Evolutionary conservation across 2,888 invertebrate genomes (phyloP).

Genomic region (Heliconius charithonia): DNA sequence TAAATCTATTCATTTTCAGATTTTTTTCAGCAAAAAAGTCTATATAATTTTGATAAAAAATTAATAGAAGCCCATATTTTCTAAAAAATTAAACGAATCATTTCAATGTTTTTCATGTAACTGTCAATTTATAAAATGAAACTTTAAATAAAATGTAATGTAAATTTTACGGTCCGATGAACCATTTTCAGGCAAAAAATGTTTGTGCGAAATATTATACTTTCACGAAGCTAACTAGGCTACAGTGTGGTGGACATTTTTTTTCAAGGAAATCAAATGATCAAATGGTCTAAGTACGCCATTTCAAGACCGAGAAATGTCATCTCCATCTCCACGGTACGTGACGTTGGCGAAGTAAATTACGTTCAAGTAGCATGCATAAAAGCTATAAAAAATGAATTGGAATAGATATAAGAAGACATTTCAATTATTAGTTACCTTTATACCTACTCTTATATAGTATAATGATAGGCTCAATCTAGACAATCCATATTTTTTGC

Average conservation of each 20-base stretch:
- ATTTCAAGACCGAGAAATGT: slow-evolving; percentile 12
- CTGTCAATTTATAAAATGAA: slow-evolving; percentile 17
- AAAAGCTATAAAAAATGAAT: slow-evolving; percentile 6
- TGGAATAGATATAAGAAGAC: slow-evolving; percentile 11
- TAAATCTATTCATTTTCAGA: neutral
- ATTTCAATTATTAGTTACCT: neutral
- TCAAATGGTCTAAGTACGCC: neutral
- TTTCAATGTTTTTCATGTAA: slow-evolving; percentile 23
- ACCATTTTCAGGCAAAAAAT: slow-evolving; percentile 32
- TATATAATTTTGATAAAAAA: slow-evolving; percentile 22
- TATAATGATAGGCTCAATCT: neutral
- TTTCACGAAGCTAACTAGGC: slow-evolving; percentile 41
- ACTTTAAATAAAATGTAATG: slow-evolving; percentile 32
- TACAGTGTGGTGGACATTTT: neutral
- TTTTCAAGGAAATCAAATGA: slow-evolving; percentile 7
- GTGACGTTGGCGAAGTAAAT: slow-evolving; percentile 24
- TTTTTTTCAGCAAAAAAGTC: slow-evolving; percentile 23
- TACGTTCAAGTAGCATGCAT: slow-evolving; percentile 4
- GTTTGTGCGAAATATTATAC: slow-evolving; percentile 31
- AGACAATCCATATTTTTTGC: neutral
- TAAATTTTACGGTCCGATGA: slow-evolving; percentile 40
- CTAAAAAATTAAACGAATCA: slow-evolving; percentile 13
- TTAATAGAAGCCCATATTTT: slow-evolving; percentile 21
- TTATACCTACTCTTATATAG: too few relatives aligned
- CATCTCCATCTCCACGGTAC: slow-evolving; percentile 5